Evolutionary conservation across 2,113 vertebrate species (phyloP), one percentile per base, ranked within the genome.

Genomic region (Pelobates fuscus): DNA sequence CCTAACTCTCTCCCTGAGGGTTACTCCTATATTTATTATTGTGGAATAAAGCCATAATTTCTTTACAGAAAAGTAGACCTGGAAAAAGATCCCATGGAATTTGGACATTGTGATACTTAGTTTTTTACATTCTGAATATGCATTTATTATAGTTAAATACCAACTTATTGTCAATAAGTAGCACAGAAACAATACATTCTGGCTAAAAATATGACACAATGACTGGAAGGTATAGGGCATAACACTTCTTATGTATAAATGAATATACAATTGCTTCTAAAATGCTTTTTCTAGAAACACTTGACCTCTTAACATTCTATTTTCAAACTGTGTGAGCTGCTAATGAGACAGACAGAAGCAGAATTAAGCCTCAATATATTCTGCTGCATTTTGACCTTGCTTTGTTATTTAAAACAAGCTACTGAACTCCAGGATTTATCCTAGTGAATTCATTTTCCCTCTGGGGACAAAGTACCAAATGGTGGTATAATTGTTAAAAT

Each of bases 391-490:
- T 82, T 86, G 84, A 89, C 89, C 88, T 93, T 92, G 86, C 82
- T 86, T 86, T 88, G 84, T 86, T 89, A 82, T 82, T 83, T 77
- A 73, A 60, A 79, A 72, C 6, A n/a, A 82, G 78, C 78, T 26
- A 8, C 78, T 86, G 86, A 89, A 88, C 84, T 85, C 86, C 83
- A 54, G 84, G 84, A 87, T 78, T 86, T 84, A 89, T 81, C 83
- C 80, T 79, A 84, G 81, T 67, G 80, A 82, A 89, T 88, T 88
- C 86, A 84, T 90, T 88, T 89, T 81, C 79, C 86, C 88, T 83
- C 84, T 86, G 86, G 86, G 86, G 88, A 89, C 88, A 87, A 90
- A 89, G 82, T 84, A 89, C 88, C 91, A 93, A 91, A 91, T 89
- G 88, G 86, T 82, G 86, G 86, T 82, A 84, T 89, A 92, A 93